These are phyloP conservation scores for Synergus japonicus DNA, from an alignment of 2,888 invertebrate genomes.

Conservation along the genomic window DNA sequence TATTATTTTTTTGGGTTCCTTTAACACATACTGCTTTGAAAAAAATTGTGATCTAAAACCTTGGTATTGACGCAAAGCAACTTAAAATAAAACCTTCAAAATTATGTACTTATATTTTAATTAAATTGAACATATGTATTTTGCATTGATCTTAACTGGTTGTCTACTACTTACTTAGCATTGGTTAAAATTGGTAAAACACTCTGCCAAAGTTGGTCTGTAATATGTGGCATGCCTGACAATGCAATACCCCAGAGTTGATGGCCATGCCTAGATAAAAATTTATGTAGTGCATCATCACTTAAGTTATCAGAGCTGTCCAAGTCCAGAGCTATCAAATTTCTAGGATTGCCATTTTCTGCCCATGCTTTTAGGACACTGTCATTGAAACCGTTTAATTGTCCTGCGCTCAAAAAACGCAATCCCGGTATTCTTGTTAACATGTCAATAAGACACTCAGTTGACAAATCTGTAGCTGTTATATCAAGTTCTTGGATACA, in stretches of 20 bases:
- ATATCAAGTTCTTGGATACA: conserved; percentile 96
- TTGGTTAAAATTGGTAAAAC: conserved; percentile 94
- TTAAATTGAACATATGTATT: no score
- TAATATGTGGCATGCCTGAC: conserved; percentile 98
- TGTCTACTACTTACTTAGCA: conserved; percentile 86
- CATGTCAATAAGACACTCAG: conserved; percentile 96
- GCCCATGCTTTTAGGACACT: conserved; percentile 94
- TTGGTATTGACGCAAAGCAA: no score
- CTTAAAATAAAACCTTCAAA: no score
- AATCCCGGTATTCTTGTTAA: conserved; percentile 91
- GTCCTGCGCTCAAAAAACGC: conserved; percentile 95
- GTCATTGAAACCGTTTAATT: conserved; percentile 98
- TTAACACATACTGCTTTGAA: no score
- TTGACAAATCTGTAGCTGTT: conserved; percentile 96
- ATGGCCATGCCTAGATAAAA: conserved; percentile 92
- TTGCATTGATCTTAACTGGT: no score
- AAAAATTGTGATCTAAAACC: no score
- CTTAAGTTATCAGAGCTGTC: conserved; percentile 96
- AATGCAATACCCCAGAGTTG: conserved; percentile 93
- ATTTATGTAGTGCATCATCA: conserved; percentile 95
- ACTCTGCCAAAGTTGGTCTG: conserved; percentile 98
- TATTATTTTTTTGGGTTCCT: no score
- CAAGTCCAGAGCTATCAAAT: conserved; percentile 92
- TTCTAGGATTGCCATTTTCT: conserved; percentile 88
- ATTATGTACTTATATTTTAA: no score